phyloP scores from a whole-genome alignment of 2,888 invertebrate genomes.

The Morpho deidamia region DNA sequence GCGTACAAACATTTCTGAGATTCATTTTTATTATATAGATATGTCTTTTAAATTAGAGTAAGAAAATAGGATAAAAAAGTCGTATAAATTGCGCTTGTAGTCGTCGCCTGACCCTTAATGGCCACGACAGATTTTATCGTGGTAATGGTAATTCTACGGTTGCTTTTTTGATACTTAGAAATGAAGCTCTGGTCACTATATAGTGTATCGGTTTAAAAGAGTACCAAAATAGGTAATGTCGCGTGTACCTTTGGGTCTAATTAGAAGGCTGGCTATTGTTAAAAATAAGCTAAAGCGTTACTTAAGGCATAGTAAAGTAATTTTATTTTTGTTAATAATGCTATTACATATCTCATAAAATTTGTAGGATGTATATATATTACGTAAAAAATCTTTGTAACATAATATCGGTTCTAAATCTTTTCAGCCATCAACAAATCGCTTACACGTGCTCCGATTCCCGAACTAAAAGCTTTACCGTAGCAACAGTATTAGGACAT shows the following conservation, averaged over 20 bases:
- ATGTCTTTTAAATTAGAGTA: too few species aligned
- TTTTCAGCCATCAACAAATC: background rate
- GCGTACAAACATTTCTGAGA: too few species aligned
- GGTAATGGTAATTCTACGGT: slow-evolving; percentile 60
- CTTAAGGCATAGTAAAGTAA: too few species aligned
- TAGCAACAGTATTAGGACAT: background rate
- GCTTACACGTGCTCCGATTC: background rate
- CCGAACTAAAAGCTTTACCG: background rate
- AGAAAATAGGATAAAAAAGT: too few species aligned
- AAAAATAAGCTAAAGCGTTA: too few species aligned
- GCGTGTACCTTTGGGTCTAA: background rate
- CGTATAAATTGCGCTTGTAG: slow-evolving; percentile 65
- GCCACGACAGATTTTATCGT: slow-evolving; percentile 68
- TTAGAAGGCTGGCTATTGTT: background rate
- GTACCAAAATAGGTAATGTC: background rate
- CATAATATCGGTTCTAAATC: background rate
- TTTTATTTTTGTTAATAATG: too few species aligned
- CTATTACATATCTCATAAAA: too few species aligned
- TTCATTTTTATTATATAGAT: too few species aligned
- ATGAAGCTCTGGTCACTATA: slow-evolving; percentile 1
- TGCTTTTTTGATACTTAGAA: slow-evolving; percentile 53
- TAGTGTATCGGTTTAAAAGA: slow-evolving; percentile 15
- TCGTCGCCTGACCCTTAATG: slow-evolving; percentile 72
- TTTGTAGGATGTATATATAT: too few species aligned
- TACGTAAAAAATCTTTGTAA: background rate